phyloP scores from a whole-genome alignment of 1,140 invertebrate species.

The Fopius arisanus region DNA sequence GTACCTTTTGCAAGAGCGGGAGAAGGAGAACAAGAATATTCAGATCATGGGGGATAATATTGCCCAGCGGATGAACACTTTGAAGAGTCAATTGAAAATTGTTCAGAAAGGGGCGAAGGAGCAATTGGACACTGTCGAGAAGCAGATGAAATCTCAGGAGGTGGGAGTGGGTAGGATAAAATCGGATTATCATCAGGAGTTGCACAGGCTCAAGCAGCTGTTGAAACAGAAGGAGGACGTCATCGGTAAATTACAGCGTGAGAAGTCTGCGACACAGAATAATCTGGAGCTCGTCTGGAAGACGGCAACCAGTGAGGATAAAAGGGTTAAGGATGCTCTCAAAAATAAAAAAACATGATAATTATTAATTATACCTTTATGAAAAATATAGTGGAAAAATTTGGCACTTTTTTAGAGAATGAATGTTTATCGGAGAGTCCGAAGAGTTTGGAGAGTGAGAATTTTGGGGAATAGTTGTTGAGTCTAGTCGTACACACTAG shows the following conservation, averaged over 20 bases:
- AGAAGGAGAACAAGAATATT: conserved; percentile 66
- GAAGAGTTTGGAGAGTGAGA: neutral
- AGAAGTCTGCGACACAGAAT: conserved; percentile 54
- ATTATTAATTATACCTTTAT: neutral
- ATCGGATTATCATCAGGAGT: conserved; percentile 63
- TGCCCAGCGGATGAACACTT: conserved; percentile 61
- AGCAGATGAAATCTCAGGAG: conserved; percentile 65
- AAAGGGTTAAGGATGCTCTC: conserved; percentile 50
- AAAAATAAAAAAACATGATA: conserved; percentile 42
- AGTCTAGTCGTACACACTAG: neutral
- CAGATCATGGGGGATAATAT: conserved; percentile 64
- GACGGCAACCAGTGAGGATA: conserved; percentile 50
- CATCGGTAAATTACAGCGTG: conserved; percentile 58
- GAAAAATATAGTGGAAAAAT: too few relatives aligned
- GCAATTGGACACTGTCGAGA: conserved; percentile 64
- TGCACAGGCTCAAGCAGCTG: conserved; percentile 61
- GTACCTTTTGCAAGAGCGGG: conserved; percentile 58
- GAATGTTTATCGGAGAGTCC: neutral
- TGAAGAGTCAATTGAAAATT: conserved; percentile 67
- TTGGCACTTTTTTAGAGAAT: neutral
- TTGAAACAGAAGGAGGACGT: conserved; percentile 62
- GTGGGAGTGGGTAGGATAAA: conserved; percentile 62
- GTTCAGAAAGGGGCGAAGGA: conserved; percentile 66
- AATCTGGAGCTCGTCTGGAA: conserved; percentile 61
- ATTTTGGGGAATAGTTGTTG: neutral